Base-by-base conservation (phyloP, 2,797 vertebrate species). In the Spea hammondii region DNA sequence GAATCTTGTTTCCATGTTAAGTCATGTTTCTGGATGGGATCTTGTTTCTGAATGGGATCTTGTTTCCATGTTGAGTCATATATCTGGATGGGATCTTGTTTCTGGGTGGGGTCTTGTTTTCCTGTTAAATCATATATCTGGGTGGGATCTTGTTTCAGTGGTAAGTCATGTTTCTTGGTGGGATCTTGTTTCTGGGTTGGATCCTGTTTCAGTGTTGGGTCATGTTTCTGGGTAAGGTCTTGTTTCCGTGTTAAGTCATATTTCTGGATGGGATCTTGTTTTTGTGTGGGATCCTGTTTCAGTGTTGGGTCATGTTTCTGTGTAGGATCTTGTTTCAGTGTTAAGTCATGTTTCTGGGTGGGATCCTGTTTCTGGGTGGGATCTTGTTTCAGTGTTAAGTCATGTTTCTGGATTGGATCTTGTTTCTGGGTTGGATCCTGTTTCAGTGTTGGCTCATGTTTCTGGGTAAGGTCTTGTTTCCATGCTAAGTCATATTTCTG, bases 331-430 rank as follows among this genome's bases (percentile, higher is more conserved):
- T 13, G 32, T 57, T 72, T 47, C 32, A n/a, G n/a, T n/a, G n/a
- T n/a, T n/a, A n/a, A n/a, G n/a, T 72, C 57, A 13, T 62, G n/a
- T 44, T 64, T 74, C 11, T 51, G 72, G 3, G n/a, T 45, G 17
- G 59, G 10, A 49, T 74, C 48, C 65, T 74, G 59, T 51, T 64
- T 74, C 17, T 12, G 47, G 4, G 44, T 73, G 17, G 72, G 5
- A 4, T 67, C 51, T 7, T 45, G 7, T 47, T 47, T 55, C 12
- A 11, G 11, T 5, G 5, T 67, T 11, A 12, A 0, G 1, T 75
- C 73, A 14, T 75, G 2, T 48, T 67, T 57, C 2, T 55, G 7
- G 2, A 44, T 75, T 13, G 4, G 1, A 6, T 53, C 48, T 62
- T 51, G 48, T 51, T 44, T 65, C 11, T 54, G 11, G 0, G 1